phyloP scores from a whole-genome alignment of 2,888 invertebrate genomes.

The Meteorus cinctellus region DNA sequence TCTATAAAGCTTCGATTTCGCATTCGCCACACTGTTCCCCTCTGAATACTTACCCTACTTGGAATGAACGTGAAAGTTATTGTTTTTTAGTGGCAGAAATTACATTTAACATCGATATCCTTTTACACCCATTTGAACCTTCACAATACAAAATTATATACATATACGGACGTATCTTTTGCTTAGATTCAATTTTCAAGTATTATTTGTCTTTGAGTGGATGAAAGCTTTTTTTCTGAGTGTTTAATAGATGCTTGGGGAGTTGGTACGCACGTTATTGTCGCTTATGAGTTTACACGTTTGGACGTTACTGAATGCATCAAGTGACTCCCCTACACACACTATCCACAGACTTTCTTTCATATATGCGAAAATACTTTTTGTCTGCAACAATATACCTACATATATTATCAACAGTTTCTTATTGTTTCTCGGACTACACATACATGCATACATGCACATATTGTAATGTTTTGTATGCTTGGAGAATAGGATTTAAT shows the following conservation, averaged over 20 bases:
- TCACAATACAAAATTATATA: not conserved
- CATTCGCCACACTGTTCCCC: not conserved
- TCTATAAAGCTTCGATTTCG: conserved; percentile 29
- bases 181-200: conserved; percentile 47
- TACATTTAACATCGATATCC: conserved; percentile 27
- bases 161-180: conserved; percentile 9
- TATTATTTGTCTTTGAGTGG: conserved; percentile 66
- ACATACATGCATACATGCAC: not conserved
- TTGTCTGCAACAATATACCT: not conserved
- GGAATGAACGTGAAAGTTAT: conserved; percentile 21
- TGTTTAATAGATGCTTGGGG: conserved; percentile 64
- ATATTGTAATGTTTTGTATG: not conserved
- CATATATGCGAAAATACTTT: not conserved
- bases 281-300: conserved; percentile 24
- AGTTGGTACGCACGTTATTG: conserved; percentile 45
- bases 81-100: conserved; percentile 29
- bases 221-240: conserved; percentile 69
- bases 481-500: not conserved
- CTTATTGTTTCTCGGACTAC: not conserved
- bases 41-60: conserved; percentile 23
- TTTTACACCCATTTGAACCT: conserved; percentile 2
- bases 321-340: not conserved
- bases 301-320: not conserved
- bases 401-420: not conserved
- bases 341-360: conserved; percentile 23